A percentile compares a stretch with the other conserved stretches of the same genome.
phyloP scores from a whole-genome alignment of 2,113 vertebrate genomes.

The Burhinus bistriatus region DNA sequence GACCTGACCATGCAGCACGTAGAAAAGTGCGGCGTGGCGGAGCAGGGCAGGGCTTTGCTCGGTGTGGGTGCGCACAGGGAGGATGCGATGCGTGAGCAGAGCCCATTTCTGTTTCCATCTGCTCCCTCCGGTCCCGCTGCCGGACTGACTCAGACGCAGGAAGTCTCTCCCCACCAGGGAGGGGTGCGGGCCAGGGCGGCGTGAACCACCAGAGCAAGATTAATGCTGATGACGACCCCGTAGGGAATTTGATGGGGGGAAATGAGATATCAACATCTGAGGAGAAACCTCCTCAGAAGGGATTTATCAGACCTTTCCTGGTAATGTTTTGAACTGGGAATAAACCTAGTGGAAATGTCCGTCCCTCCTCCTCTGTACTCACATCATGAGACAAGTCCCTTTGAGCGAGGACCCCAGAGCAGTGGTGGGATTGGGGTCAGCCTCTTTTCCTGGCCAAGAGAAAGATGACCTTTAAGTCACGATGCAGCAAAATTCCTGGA shows the following conservation, averaged over 20 bases:
- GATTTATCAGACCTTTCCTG: background rate
- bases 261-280: background rate
- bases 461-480: constrained; percentile 9
- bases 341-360: background rate
- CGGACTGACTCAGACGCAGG: constrained; percentile 2
- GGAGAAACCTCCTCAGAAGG: background rate
- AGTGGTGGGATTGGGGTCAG: background rate
- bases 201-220: background rate
- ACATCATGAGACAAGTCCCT: background rate
- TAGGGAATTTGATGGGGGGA: background rate
- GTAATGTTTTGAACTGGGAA: background rate
- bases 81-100: background rate
- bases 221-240: background rate
- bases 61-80: fast-evolving
- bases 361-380: background rate
- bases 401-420: background rate
- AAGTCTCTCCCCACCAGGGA: background rate
- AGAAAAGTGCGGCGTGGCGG: fast-evolving
- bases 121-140: background rate
- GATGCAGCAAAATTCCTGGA: background rate
- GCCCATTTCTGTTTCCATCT: background rate
- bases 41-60: background rate
- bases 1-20: fast-evolving
- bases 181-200: background rate
- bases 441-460: background rate